These are phyloP conservation scores for Alloplasta piceator DNA, from an alignment of 2,888 invertebrate genomes.

Conservation along the genomic window DNA sequence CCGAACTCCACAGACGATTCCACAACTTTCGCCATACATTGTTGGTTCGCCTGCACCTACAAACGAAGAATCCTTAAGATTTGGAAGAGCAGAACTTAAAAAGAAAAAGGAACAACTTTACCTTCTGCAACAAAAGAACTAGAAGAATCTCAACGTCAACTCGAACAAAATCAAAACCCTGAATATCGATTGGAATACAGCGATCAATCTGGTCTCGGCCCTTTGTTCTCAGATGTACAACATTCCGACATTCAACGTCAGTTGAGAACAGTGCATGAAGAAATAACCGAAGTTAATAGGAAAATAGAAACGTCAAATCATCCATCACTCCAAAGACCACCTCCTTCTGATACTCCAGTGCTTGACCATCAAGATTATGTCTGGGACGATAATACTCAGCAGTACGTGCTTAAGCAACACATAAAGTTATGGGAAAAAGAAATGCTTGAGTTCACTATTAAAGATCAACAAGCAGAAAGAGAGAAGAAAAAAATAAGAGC, in stretches of 20 bases:
- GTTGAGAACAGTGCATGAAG: too few species aligned
- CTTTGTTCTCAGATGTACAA: constrained; percentile 17
- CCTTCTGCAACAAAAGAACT: constrained; percentile 9
- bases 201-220: constrained; percentile 12
- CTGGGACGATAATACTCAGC: constrained; percentile 3
- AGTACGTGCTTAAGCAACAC: neutral
- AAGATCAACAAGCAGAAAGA: constrained; percentile 16
- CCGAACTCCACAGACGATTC: neutral
- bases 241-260: neutral
- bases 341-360: constrained; percentile 1
- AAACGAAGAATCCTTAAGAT: neutral
- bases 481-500: neutral
- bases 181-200: constrained; percentile 29
- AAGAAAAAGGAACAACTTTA: constrained; percentile 6
- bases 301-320: too few species aligned
- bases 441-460: constrained; percentile 16
- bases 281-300: constrained; percentile 1
- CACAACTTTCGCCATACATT: neutral
- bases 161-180: neutral
- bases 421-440: constrained; percentile 19
- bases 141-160: too few species aligned
- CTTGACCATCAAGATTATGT: neutral
- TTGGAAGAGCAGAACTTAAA: constrained; percentile 3
- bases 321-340: constrained; percentile 9
- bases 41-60: neutral